Conservation (phyloP, 2,113 vertebrate species). For the Pseudorasbora parva region DNA sequence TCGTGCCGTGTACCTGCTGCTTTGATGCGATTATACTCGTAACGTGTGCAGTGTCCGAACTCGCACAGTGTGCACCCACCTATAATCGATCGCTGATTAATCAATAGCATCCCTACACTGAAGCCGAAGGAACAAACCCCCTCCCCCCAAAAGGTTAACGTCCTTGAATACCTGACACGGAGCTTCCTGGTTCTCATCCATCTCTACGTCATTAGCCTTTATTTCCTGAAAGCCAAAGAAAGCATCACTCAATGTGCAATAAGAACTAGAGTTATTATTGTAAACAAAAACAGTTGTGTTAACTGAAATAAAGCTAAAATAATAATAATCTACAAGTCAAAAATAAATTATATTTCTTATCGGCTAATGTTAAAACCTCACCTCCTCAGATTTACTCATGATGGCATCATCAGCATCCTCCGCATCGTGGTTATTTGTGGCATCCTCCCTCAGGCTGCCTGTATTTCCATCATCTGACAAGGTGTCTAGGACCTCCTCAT, state of each 20-base stretch:
- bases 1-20: no score
- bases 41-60: no score
- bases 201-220: conserved; percentile 41
- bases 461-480: conserved; percentile 72
- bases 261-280: not conserved
- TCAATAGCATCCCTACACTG: no score
- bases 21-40: no score
- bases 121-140: no score
- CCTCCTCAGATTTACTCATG: conserved; percentile 68
- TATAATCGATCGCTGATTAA: no score
- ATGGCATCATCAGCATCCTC: conserved; percentile 51
- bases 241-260: not conserved
- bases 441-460: conserved; percentile 70
- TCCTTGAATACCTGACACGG: conserved; percentile 45
- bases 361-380: conserved; percentile 42
- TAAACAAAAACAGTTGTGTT: no score
- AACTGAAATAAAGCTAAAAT: no score
- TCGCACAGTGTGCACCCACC: no score
- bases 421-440: conserved; percentile 65
- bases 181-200: conserved; percentile 53
- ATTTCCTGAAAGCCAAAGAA: conserved; percentile 44
- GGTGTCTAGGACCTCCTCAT: conserved; percentile 72
- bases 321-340: no score
- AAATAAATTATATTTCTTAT: no score
- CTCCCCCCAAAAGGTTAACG: not conserved